phyloP scores from a whole-genome alignment of 2,797 vertebrate genomes.

The Parauchenoglanis punctatus region DNA sequence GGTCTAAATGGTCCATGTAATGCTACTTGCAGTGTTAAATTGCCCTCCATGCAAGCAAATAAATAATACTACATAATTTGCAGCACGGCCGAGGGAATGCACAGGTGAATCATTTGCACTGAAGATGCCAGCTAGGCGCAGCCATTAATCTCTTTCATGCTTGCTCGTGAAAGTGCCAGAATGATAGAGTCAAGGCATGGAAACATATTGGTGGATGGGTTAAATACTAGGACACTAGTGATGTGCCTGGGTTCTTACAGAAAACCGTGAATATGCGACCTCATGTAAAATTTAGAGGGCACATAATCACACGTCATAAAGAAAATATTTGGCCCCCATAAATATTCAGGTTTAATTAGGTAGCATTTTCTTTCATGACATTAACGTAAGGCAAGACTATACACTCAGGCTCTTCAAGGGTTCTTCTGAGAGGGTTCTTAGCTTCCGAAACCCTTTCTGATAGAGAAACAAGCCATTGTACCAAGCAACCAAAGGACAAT shows the following conservation, averaged over 20 bases:
- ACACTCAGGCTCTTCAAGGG: background rate
- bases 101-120: constrained; percentile 60
- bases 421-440: background rate
- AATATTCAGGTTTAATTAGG: constrained; percentile 39
- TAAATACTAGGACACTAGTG: constrained; percentile 47
- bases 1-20: constrained; percentile 51
- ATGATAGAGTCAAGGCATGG: constrained; percentile 49
- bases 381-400: constrained; percentile 9
- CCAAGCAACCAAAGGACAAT: background rate
- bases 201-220: constrained; percentile 45
- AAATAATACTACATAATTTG: constrained; percentile 58
- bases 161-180: constrained; percentile 56
- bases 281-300: constrained; percentile 40
- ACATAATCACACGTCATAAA: constrained; percentile 51
- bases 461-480: background rate
- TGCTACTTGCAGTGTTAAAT: constrained; percentile 47
- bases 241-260: constrained; percentile 29
- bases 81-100: constrained; percentile 28
- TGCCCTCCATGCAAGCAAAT: constrained; percentile 52
- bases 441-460: background rate
- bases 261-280: constrained; percentile 10
- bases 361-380: background rate
- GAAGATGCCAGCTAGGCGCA: constrained; percentile 24
- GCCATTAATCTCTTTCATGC: constrained; percentile 55
- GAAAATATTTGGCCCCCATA: constrained; percentile 43